Evolutionary conservation across 2,113 vertebrate genomes (phyloP).

Genomic region (Chaenocephalus aceratus): DNA sequence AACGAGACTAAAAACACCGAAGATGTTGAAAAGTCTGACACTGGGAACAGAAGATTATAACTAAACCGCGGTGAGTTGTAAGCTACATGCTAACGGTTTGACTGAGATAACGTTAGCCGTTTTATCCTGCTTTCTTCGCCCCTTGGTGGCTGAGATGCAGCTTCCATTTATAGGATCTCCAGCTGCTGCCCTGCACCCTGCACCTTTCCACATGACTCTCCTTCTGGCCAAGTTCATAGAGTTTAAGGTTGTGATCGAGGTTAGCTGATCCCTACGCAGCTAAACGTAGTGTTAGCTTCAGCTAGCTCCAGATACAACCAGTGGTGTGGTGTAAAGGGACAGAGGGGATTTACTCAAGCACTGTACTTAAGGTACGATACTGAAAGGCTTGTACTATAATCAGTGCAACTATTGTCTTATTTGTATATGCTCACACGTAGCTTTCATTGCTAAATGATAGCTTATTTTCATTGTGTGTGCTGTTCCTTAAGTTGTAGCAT

Average conservation of each 20-base stretch:
- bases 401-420: no score
- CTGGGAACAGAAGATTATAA: slow-evolving; percentile 62
- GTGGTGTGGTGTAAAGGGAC: no score
- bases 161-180: slow-evolving; percentile 67
- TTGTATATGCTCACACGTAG: no score
- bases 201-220: slow-evolving; percentile 29
- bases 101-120: slow-evolving; percentile 39
- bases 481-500: no score
- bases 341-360: no score
- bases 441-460: no score
- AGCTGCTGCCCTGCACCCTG: slow-evolving; percentile 52
- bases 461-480: no score
- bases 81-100: slow-evolving; percentile 24
- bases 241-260: slow-evolving; percentile 36
- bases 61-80: slow-evolving; percentile 76
- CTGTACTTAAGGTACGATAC: no score
- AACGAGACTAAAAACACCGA: slow-evolving; percentile 37
- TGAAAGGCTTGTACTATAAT: no score
- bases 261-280: slow-evolving; percentile 61
- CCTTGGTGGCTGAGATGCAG: slow-evolving; percentile 27
- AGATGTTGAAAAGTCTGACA: slow-evolving; percentile 71
- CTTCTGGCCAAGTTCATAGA: slow-evolving; percentile 42
- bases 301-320: slow-evolving; percentile 32
- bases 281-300: slow-evolving; percentile 49
- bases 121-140: slow-evolving; percentile 45